A percentile compares a stretch with the other conserved stretches of the same genome.
Conservation (phyloP, 2,797 vertebrate genomes). For the Phataginus tricuspis region DNA sequence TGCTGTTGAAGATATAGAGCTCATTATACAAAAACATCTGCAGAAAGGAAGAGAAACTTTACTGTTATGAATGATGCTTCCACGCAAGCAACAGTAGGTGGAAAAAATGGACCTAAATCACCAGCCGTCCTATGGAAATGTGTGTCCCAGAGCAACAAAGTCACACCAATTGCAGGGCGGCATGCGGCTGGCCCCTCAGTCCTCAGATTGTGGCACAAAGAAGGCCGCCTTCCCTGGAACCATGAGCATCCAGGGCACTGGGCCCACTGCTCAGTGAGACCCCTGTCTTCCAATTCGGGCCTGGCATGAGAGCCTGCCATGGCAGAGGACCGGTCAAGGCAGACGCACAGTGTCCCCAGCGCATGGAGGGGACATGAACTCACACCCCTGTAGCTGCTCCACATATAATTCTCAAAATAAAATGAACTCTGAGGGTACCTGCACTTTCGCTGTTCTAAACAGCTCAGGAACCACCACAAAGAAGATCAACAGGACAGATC, state of each 20-base stretch:
- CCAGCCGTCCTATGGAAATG: background rate
- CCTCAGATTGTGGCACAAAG: background rate
- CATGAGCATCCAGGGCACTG: background rate
- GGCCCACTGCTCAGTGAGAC: too few relatives aligned
- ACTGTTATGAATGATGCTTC: background rate
- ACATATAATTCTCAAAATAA: background rate
- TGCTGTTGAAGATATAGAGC: conserved; percentile 94
- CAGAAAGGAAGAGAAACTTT: background rate
- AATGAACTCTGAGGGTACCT: background rate
- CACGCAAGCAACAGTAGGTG: background rate
- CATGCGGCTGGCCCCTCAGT: accelerated
- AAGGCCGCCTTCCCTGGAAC: accelerated
- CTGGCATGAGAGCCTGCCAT: too few relatives aligned
- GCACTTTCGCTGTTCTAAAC: background rate
- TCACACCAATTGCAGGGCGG: too few relatives aligned
- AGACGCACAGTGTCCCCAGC: background rate
- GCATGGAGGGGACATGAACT: background rate
- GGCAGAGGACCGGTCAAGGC: background rate
- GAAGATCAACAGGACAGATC: too few relatives aligned
- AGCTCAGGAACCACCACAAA: background rate
- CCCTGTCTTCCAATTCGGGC: background rate
- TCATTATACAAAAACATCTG: conserved; percentile 96
- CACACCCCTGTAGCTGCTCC: background rate
- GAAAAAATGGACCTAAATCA: background rate
- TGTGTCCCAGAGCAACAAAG: background rate